Percentiles rank a stretch among this genome's conserved stretches.
Conservation (phyloP, 2,888 invertebrate genomes). For the Seira ritae region DNA sequence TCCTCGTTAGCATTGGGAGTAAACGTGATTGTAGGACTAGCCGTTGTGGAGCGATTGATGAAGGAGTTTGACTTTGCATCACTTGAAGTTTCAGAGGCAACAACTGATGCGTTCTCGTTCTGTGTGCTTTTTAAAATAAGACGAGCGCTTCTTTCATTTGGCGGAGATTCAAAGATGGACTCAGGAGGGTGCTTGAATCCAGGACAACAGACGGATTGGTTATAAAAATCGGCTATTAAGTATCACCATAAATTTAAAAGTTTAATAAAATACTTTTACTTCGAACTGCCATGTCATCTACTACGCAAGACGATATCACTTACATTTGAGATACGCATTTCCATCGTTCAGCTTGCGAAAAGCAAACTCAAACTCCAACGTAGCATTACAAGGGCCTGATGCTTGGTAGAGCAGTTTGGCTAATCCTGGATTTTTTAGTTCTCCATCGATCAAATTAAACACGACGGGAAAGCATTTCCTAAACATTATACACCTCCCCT, state of each 20-base stretch:
- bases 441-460: slow-evolving; percentile 51
- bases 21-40: no score
- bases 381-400: slow-evolving; percentile 61
- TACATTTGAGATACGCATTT: slow-evolving; percentile 28
- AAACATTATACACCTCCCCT: slow-evolving; percentile 55
- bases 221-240: slow-evolving; percentile 49
- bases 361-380: slow-evolving; percentile 39
- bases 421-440: slow-evolving; percentile 60
- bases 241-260: slow-evolving; percentile 5
- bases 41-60: no score
- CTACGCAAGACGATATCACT: background rate
- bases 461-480: slow-evolving; percentile 60
- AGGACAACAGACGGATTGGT: slow-evolving; percentile 62
- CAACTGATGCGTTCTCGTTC: no score
- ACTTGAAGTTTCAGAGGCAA: no score
- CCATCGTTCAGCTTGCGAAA: slow-evolving; percentile 22
- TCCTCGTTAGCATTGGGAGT: no score
- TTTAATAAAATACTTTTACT: background rate
- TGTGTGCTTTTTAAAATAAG: no score
- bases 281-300: background rate
- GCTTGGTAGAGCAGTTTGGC: slow-evolving; percentile 61
- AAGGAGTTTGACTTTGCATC: no score
- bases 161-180: no score
- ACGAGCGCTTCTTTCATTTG: no score
- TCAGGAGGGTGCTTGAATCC: slow-evolving; percentile 49